Evolutionary conservation across 2,113 vertebrate species (phyloP).

Genomic region (Bettongia penicillata): DNA sequence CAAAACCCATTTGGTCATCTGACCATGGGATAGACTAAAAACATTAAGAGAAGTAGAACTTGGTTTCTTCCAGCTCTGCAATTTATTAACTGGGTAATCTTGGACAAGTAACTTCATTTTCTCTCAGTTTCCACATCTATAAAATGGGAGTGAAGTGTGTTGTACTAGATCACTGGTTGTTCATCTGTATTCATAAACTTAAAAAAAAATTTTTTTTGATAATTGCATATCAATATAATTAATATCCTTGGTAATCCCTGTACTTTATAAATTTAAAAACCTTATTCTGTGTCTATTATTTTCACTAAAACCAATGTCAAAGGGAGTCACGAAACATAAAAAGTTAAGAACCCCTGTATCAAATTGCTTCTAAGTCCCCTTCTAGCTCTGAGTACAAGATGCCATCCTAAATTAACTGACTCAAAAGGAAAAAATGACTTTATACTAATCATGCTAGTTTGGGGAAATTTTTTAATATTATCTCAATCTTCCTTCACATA

Average conservation of each 20-base stretch:
- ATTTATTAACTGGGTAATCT: not conserved
- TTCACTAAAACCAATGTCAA: not conserved
- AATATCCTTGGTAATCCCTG: not conserved
- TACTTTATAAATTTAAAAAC: not conserved
- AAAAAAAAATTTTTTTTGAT: not conserved
- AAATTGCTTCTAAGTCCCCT: not conserved
- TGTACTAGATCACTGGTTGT: not conserved
- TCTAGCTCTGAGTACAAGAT: not conserved
- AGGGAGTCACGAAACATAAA: not conserved
- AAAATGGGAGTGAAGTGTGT: not conserved
- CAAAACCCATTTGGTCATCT: not conserved
- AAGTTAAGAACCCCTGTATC: not conserved
- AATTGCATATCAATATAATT: not conserved
- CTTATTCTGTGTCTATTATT: not conserved
- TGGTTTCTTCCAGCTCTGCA: conserved; percentile 22
- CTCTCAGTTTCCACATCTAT: not conserved
- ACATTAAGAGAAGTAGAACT: not conserved
- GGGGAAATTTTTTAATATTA: not conserved
- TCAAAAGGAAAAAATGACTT: not conserved
- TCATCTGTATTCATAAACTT: not conserved
- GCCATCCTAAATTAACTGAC: not conserved
- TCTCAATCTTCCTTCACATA: not conserved
- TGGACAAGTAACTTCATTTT: conserved; percentile 24
- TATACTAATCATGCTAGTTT: not conserved
- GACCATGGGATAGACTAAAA: not conserved